Evolutionary conservation across 2,888 invertebrate species (phyloP).

Genomic region (Heliconius cydno): DNA sequence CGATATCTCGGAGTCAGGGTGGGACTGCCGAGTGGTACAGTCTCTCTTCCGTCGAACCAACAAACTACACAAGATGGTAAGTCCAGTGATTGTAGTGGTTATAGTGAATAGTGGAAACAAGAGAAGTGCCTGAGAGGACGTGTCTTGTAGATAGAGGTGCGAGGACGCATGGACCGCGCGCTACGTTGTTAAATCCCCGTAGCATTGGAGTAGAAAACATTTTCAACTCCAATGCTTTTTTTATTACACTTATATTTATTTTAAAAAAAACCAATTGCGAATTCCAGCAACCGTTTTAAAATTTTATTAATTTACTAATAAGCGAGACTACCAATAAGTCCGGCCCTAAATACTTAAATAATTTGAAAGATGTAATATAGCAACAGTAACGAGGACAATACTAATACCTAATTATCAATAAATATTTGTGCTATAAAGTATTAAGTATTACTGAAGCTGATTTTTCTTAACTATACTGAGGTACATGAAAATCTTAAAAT

Average conservation of each 20-base stretch:
- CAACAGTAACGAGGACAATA: not conserved
- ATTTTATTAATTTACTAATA: not conserved
- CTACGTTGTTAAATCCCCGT: too few species aligned
- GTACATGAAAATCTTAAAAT: slow-evolving; percentile 7
- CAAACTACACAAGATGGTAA: slow-evolving; percentile 79
- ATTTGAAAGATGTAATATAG: not conserved
- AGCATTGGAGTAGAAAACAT: too few species aligned
- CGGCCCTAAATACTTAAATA: not conserved
- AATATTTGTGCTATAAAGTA: not conserved
- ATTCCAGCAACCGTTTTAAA: not conserved
- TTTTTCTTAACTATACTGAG: not conserved
- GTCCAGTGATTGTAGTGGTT: slow-evolving; percentile 63
- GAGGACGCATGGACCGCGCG: not conserved
- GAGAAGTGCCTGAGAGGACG: slow-evolving; percentile 2
- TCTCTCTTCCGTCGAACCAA: slow-evolving; percentile 80
- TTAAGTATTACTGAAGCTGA: not conserved
- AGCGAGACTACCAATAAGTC: not conserved
- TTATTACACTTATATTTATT: too few species aligned
- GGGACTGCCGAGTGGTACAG: slow-evolving; percentile 80
- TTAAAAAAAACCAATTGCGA: not conserved
- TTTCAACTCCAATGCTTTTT: too few species aligned
- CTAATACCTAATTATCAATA: not conserved
- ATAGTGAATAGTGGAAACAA: slow-evolving; percentile 16
- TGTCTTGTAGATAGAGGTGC: not conserved
- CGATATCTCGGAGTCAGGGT: slow-evolving; percentile 78